phyloP scores from a whole-genome alignment of 2,888 invertebrate genomes.

The Geotrupes spiniger region DNA sequence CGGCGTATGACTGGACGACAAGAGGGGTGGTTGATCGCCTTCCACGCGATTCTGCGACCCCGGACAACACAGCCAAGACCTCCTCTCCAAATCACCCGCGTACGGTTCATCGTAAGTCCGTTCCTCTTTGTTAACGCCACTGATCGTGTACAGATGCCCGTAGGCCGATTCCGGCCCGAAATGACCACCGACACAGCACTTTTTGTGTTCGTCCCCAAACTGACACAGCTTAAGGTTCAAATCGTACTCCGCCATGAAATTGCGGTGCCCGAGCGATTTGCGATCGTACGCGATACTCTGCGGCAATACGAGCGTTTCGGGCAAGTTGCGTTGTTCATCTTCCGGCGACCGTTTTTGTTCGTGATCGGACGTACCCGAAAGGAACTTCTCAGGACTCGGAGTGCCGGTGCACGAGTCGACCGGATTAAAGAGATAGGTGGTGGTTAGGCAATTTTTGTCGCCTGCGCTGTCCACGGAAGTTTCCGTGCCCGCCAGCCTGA shows the following conservation, averaged over 20 bases:
- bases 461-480: slow-evolving; percentile 33
- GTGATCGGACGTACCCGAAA: slow-evolving; percentile 25
- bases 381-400: slow-evolving; percentile 55
- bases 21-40: slow-evolving; percentile 43
- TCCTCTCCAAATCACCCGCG: slow-evolving; percentile 45
- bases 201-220: slow-evolving; percentile 38
- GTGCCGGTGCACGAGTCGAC: slow-evolving; percentile 60
- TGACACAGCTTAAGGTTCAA: slow-evolving; percentile 33
- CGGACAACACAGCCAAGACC: slow-evolving; percentile 55
- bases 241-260: slow-evolving; percentile 34
- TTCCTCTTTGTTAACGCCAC: slow-evolving; percentile 49
- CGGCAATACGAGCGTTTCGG: slow-evolving; percentile 33
- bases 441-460: slow-evolving; percentile 46
- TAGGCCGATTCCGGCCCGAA: slow-evolving; percentile 41
- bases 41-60: slow-evolving; percentile 44
- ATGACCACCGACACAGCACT: slow-evolving; percentile 42
- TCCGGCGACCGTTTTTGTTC: slow-evolving; percentile 26
- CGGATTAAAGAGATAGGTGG: slow-evolving; percentile 57
- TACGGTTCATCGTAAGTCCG: slow-evolving; percentile 51
- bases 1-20: slow-evolving; percentile 37
- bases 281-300: slow-evolving; percentile 31
- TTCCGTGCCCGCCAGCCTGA: slow-evolving; percentile 46
- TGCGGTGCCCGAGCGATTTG: slow-evolving; percentile 34
- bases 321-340: slow-evolving; percentile 26
- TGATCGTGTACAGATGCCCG: slow-evolving; percentile 53